Percentiles rank a stretch among this genome's conserved stretches.
These are phyloP conservation scores for Megalops cyprinoides DNA, from an alignment of 2,797 vertebrate species.

Conservation along the genomic window DNA sequence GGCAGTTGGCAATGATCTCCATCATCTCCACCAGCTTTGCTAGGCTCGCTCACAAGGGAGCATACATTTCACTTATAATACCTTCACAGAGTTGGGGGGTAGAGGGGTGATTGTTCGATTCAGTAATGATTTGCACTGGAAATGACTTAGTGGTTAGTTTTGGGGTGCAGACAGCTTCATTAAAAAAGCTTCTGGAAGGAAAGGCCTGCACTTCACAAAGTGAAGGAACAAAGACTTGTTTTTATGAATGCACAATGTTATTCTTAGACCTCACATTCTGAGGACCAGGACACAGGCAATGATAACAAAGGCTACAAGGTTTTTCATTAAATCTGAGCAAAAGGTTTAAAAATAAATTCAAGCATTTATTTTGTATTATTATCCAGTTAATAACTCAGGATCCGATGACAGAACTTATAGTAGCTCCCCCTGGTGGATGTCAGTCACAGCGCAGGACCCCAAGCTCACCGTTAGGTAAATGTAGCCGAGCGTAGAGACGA, in stretches of 20 bases:
- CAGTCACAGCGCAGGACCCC: not conserved
- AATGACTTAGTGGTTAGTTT: not conserved
- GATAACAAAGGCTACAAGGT: too few species aligned
- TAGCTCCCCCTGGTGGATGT: not conserved
- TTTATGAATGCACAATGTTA: not conserved
- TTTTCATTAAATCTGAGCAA: too few species aligned
- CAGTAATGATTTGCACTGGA: too few species aligned
- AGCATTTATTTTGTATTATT: not conserved
- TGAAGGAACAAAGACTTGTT: not conserved
- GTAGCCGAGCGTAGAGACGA: slow-evolving; percentile 88
- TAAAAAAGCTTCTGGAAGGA: not conserved
- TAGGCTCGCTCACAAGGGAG: too few species aligned
- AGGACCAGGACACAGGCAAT: too few species aligned
- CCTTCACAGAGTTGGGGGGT: too few species aligned
- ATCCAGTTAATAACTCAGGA: not conserved
- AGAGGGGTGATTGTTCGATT: too few species aligned
- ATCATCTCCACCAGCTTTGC: too few species aligned
- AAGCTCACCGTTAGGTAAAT: slow-evolving; percentile 83
- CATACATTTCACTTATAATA: too few species aligned
- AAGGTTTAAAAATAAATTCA: not conserved
- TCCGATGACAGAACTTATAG: not conserved
- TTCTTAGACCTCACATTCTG: too few species aligned
- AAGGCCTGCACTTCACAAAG: not conserved
- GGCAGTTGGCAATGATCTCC: not conserved
- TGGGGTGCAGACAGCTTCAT: not conserved